Base-by-base conservation (phyloP, 2,888 invertebrate species). In the Myathropa florea region DNA sequence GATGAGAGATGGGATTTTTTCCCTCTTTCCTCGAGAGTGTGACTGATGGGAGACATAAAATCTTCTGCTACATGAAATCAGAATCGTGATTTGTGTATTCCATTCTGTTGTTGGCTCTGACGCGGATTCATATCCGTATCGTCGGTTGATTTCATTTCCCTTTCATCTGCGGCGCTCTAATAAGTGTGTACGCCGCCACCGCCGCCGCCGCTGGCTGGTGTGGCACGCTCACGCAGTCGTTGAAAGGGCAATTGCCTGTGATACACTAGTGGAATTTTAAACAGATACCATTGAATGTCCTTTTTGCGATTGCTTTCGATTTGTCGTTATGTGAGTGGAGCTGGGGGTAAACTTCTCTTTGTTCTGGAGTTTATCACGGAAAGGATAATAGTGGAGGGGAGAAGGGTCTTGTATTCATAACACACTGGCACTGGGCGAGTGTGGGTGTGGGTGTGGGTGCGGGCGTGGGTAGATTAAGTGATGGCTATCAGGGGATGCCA, bases 41-140 rank as follows among this genome's bases (percentile, higher is more conserved):
- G 21, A 55, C 64, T 83, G 61, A 72, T 67, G 68, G 63, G 53
- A 72, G 26, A 63, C 73, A 68, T 68, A 24, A 59, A 26, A 79
- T 68, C 39, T 83, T 78, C 39, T 63, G 65, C 23, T 57, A 77
- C 59, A 65, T 79, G 68, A 70, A 64, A 70, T 60, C 64, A 7
- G 57, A 79, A 83, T 79, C 68, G 59, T 68, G 57, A 73, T 83
- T 83, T 68, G 59, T 33, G 57, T 73, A 63, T 73, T 61, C 24
- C 36, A 6, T 21, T 64, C 57, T 53, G 65, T 14, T 23, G 46
- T 67, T 73, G 23, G 53, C 33, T 65, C 59, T 46, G 55, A n/a
- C 30, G 14, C 59, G 39, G 65, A 77, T 83, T 72, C 72, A 57
- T 63, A 67, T 60, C 53, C 46, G 68, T 57, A 57, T 78, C 63